Conservation (phyloP, 1,140 invertebrate genomes). For the Stegodyphus dumicola region DNA sequence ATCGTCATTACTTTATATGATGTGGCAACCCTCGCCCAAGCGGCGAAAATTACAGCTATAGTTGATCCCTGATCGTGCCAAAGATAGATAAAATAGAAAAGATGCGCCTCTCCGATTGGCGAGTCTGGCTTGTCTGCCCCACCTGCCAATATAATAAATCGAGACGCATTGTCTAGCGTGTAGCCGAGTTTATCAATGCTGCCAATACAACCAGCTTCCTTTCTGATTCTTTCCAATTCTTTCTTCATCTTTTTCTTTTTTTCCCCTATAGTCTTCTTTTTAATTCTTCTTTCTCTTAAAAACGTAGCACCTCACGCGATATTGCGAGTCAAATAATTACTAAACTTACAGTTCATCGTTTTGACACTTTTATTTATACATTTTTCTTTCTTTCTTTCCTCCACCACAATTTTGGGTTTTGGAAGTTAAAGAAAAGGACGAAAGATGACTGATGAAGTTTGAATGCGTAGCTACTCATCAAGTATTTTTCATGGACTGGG, state of each 20-base stretch:
- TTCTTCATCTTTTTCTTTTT: neutral
- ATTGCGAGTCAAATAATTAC: constrained; percentile 59
- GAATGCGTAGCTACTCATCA: constrained; percentile 43
- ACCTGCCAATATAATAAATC: constrained; percentile 61
- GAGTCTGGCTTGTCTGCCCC: constrained; percentile 55
- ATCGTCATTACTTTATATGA: neutral
- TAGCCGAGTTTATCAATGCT: constrained; percentile 57
- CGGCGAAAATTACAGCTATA: constrained; percentile 59
- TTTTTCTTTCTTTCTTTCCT: neutral
- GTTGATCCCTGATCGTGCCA: constrained; percentile 58
- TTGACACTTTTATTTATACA: constrained; percentile 51
- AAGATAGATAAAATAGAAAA: constrained; percentile 61
- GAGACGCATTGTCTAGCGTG: constrained; percentile 59
- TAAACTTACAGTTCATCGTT: constrained; percentile 50
- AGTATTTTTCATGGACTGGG: constrained; percentile 16
- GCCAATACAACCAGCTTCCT: constrained; percentile 57
- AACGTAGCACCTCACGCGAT: constrained; percentile 38
- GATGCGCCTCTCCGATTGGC: constrained; percentile 57
- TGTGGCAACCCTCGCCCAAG: neutral
- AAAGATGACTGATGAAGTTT: constrained; percentile 54
- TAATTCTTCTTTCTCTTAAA: constrained; percentile 13
- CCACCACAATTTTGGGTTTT: constrained; percentile 10
- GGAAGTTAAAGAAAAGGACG: constrained; percentile 25
- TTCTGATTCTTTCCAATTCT: constrained; percentile 10
- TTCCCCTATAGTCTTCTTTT: neutral